Base-by-base conservation (phyloP, 2,113 vertebrate genomes). In the Scophthalmus maximus region DNA sequence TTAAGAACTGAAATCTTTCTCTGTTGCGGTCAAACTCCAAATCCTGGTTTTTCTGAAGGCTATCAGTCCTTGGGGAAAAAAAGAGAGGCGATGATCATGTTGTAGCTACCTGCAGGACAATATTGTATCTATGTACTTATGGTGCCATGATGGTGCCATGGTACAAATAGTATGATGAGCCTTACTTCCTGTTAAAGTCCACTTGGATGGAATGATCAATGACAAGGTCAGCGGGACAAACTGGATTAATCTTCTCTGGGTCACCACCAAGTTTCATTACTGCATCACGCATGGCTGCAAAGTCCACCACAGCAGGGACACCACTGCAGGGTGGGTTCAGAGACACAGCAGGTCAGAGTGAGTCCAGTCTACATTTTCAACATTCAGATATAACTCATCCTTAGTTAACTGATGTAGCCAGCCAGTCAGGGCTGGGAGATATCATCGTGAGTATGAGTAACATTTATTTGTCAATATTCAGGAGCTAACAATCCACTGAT, bases 141-240 rank as follows among this genome's bases (percentile, higher is more conserved):
- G 49, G 15, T 17, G 40, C 20, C 17, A 20, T n/a, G 0, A 57
- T 29, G 49, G 15, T 17, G 40, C 20, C 17, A 20, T n/a, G 0
- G 22, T 4, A 42, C 26, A 4, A 20, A 25, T 29, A 36, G 12
- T 50, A 2, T 3, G 22, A 30, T 49, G 38, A 63, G 30, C 8
- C 93, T 95, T 92, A 97, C 97, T 95, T 94, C 78, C 96, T 95
- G 92, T 94, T 98, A 82, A 98, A 99, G 90, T 99, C 98, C 67
- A 99, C 98, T 79, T 99, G 98, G 87, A 99, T 96, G 85, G 98
- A 99, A 81, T 99, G 98, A 88, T 99, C 98, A 44, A 99, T 98
- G 79, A 99, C 97, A 0, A 99, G 95, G 79, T 98, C 98, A n/a
- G 94, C 97, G 1, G 97, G 98, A 71, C 97, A 99, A 6, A 97